A percentile compares a stretch with the other conserved stretches of the same genome.
Conservation (phyloP, 2,797 vertebrate genomes). For the Florisuga fusca region DNA sequence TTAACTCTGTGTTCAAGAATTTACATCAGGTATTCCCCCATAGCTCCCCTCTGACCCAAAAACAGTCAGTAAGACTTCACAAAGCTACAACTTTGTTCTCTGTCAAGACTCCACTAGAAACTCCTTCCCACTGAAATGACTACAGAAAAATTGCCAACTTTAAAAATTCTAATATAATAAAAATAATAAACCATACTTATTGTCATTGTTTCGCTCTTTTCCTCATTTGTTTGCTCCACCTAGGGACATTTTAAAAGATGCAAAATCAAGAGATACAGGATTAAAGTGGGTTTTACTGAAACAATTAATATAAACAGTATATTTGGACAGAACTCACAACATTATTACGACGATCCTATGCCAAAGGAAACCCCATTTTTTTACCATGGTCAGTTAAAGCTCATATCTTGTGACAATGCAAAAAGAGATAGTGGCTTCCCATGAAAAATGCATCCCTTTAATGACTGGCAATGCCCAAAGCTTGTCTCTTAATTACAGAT, state of each 20-base stretch:
- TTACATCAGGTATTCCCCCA: not conserved
- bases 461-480: not conserved
- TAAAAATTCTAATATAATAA: not conserved
- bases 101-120: not conserved
- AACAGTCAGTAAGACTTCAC: not conserved
- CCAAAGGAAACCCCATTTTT: not conserved
- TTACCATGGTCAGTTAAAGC: not conserved
- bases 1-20: not conserved
- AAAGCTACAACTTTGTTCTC: not conserved
- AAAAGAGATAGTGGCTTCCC: fast-evolving
- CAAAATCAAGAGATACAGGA: not conserved
- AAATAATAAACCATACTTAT: not conserved
- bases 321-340: not conserved
- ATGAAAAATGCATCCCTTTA: not conserved
- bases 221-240: not conserved
- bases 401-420: not conserved
- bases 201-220: not conserved
- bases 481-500: not conserved
- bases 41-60: not conserved
- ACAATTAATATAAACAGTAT: not conserved
- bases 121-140: not conserved
- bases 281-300: not conserved
- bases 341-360: not conserved
- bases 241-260: not conserved
- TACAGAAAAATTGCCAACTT: not conserved